Evolutionary conservation across 37 sponge, comb jelly and placozoan genomes (phyloP), one percentile per base, ranked within the genome.

Genomic region (Hexactinellida sp.): DNA sequence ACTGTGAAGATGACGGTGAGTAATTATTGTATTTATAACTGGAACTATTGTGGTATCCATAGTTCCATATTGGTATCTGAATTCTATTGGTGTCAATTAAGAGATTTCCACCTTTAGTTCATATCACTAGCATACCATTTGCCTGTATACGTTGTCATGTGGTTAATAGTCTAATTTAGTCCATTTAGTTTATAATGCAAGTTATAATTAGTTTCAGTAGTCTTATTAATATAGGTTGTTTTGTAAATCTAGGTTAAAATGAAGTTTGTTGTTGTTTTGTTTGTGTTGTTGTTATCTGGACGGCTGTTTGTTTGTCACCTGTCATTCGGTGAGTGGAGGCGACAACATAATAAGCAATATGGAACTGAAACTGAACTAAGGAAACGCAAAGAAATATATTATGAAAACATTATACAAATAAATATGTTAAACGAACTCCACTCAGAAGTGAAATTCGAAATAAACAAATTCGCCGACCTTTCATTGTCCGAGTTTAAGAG

Each of bases 1-100:
- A 95, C n/a, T 92, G 93, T 83, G 87, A 85, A 1, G 92, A 91
- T 55, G 94, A 92, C 83, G 96, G 99, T 95, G 71, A 87, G 91
- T 39, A 1, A n/a, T n/a, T n/a, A n/a, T n/a, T n/a, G n/a, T n/a
- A n/a, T n/a, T n/a, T n/a, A n/a, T n/a, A n/a, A n/a, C n/a, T n/a
- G n/a, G n/a, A n/a, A n/a, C n/a, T n/a, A n/a, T n/a, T n/a, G n/a
- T n/a, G n/a, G n/a, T n/a, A n/a, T n/a, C n/a, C n/a, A n/a, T n/a
- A n/a, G n/a, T n/a, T n/a, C n/a, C n/a, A n/a, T n/a, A n/a, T n/a
- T n/a, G n/a, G n/a, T n/a, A 47, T 16, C 16, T 47, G 52, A 47
- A 47, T 47, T 47, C 52, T 47, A 47, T 47, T n/a, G n/a, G n/a
- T n/a, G n/a, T n/a, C n/a, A n/a, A n/a, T n/a, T n/a, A n/a, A n/a